A percentile compares a stretch with the other conserved stretches of the same genome.
These are phyloP conservation scores for Kryphioiulus occultus DNA, from an alignment of 2,888 invertebrate species.

Conservation along the genomic window DNA sequence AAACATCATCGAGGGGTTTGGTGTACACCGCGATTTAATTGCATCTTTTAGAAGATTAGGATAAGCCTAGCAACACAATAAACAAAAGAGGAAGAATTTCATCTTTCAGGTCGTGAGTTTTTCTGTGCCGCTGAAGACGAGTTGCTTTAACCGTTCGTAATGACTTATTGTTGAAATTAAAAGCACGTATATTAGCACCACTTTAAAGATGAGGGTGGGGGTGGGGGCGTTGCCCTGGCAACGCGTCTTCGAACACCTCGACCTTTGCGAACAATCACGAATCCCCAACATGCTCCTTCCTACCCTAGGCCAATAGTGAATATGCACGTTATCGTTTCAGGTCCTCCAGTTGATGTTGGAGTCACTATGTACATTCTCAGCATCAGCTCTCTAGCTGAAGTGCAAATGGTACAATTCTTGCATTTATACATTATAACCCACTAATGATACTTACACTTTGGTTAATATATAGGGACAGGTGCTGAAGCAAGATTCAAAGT, in stretches of 20 bases:
- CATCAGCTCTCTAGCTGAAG: slow-evolving; percentile 98
- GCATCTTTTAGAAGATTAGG: neutral
- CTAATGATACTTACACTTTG: slow-evolving; percentile 20
- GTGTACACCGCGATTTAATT: neutral
- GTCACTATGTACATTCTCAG: slow-evolving; percentile 98
- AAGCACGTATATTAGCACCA: neutral
- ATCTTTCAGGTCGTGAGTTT: neutral
- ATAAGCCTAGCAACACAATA: neutral
- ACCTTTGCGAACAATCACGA: neutral
- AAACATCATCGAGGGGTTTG: neutral
- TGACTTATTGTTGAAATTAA: neutral
- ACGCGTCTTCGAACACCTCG: neutral
- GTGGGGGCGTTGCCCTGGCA: neutral
- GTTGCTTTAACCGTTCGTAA: neutral
- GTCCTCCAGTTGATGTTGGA: slow-evolving; percentile 96
- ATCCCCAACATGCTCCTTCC: slow-evolving; percentile 3
- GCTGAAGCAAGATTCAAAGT: neutral
- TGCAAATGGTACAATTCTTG: slow-evolving; percentile 82
- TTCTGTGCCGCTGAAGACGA: neutral
- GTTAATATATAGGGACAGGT: neutral
- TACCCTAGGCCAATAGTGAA: slow-evolving; percentile 31
- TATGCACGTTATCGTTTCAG: slow-evolving; percentile 69
- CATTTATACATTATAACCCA: slow-evolving; percentile 31
- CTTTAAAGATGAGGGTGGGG: neutral
- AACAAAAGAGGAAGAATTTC: neutral